Conservation (phyloP, 2,797 vertebrate species). For the Pelodytes ibericus region DNA sequence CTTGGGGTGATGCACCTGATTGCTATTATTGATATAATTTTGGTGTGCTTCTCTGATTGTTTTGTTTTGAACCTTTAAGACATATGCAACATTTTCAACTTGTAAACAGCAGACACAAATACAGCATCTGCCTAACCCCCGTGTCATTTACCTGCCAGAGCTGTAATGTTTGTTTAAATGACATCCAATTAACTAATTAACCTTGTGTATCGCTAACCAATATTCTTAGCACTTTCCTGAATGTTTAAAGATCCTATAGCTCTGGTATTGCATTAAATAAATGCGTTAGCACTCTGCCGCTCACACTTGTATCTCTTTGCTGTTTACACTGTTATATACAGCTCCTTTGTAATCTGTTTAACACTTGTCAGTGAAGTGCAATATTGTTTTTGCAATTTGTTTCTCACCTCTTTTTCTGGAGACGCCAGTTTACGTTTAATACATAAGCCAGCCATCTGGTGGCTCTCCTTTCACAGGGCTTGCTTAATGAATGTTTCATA, state of each 20-base stretch:
- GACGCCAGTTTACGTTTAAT: neutral
- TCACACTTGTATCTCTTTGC: neutral
- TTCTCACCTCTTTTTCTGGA: neutral
- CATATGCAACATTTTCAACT: too few species aligned
- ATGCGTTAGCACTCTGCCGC: neutral
- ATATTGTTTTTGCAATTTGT: constrained; percentile 2
- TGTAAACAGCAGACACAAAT: neutral
- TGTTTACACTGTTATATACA: neutral
- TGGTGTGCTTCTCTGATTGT: too few species aligned
- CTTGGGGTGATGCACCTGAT: too few species aligned
- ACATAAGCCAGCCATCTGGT: neutral
- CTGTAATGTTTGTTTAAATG: neutral
- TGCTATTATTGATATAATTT: too few species aligned
- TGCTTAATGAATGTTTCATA: too few species aligned
- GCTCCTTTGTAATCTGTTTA: neutral
- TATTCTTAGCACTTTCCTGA: neutral
- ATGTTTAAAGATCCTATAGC: neutral
- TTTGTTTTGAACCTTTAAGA: too few species aligned
- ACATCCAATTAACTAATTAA: neutral
- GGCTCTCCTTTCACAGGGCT: neutral
- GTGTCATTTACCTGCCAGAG: neutral
- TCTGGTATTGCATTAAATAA: neutral
- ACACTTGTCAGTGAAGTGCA: neutral
- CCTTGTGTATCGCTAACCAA: neutral
- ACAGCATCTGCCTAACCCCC: neutral